phyloP scores from a whole-genome alignment of 2,888 invertebrate species.

The Acanthacorydalis orientalis region DNA sequence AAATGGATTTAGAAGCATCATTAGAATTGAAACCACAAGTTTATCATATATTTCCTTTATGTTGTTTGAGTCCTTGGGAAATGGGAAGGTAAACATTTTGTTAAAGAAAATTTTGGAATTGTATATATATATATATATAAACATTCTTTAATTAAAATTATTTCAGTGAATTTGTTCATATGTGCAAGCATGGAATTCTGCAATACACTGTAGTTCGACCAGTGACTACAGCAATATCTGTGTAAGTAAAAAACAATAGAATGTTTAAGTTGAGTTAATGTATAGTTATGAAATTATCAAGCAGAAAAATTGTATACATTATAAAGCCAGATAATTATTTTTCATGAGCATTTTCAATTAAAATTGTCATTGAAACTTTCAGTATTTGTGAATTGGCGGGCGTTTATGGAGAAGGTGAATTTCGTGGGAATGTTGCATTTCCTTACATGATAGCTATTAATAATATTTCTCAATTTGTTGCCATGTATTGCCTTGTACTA shows the following conservation, averaged over 20 bases:
- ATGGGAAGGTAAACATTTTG: slow-evolving; percentile 55
- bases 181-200: slow-evolving; percentile 90
- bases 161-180: slow-evolving; percentile 75
- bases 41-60: slow-evolving; percentile 79
- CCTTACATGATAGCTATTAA: slow-evolving; percentile 75
- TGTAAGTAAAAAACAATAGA: slow-evolving; percentile 43
- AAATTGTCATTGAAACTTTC: slow-evolving; percentile 16
- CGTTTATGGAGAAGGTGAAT: slow-evolving; percentile 85
- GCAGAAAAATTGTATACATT: too few relatives aligned
- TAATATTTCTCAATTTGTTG: slow-evolving; percentile 86
- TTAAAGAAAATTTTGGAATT: background rate
- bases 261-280: background rate
- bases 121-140: background rate
- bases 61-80: slow-evolving; percentile 81
- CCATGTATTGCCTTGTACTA: slow-evolving; percentile 90
- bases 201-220: slow-evolving; percentile 90
- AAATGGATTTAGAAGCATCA: slow-evolving; percentile 68
- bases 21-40: slow-evolving; percentile 71
- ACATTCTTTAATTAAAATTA: slow-evolving; percentile 8
- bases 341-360: background rate
- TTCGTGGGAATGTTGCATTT: slow-evolving; percentile 69
- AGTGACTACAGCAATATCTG: slow-evolving; percentile 73
- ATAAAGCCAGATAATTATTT: background rate
- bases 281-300: background rate
- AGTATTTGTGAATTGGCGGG: slow-evolving; percentile 71